Conservation (phyloP, 2,888 invertebrate genomes). For the Agriopis aurantiaria region DNA sequence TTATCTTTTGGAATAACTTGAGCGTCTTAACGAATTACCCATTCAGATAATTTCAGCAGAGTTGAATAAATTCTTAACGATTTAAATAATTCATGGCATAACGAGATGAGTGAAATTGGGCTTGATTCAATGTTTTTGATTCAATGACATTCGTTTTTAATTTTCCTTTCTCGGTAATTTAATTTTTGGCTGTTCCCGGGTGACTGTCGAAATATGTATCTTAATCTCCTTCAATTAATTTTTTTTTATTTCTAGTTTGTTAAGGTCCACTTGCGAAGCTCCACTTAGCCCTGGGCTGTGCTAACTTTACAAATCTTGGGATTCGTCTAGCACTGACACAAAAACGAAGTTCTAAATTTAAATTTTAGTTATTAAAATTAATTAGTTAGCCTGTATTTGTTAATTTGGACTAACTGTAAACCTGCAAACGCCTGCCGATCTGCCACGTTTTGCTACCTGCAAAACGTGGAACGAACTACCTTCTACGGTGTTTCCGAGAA, state of each 20-base stretch:
- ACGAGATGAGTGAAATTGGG: slow-evolving; percentile 27
- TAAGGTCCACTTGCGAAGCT: background rate
- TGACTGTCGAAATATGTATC: background rate
- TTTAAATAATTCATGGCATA: slow-evolving; percentile 41
- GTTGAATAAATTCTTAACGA: slow-evolving; percentile 36
- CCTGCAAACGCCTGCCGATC: no score
- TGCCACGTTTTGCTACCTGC: no score
- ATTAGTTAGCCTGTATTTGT: no score
- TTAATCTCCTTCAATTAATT: background rate
- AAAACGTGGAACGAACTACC: no score
- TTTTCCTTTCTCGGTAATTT: slow-evolving; percentile 6
- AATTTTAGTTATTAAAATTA: no score
- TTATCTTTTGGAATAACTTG: slow-evolving; percentile 34
- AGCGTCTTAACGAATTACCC: slow-evolving; percentile 31
- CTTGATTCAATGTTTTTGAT: no score
- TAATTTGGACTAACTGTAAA: no score
- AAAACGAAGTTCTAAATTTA: no score
- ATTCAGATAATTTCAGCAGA: slow-evolving; percentile 37
- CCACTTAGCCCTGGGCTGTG: no score
- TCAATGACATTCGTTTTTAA: slow-evolving; percentile 4
- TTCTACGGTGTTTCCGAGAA: no score
- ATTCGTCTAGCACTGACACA: no score
- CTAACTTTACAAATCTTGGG: no score
- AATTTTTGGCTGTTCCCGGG: background rate
- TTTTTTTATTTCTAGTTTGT: background rate